phyloP scores from a whole-genome alignment of 2,113 vertebrate genomes.

The Calidris pugnax region DNA sequence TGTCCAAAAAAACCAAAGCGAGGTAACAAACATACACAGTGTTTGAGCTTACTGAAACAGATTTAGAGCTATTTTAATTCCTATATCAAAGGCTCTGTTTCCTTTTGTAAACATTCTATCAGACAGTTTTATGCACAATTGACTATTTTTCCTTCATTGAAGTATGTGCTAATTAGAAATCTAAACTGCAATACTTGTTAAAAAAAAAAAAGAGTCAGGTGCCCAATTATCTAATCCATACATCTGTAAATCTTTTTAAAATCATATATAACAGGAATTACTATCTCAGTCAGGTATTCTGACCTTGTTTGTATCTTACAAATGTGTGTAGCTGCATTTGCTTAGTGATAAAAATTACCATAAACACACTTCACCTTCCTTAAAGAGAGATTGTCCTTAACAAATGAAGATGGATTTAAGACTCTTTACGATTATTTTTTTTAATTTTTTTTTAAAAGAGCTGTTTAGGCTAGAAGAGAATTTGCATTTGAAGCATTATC shows the following conservation, averaged over 20 bases:
- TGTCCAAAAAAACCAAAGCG: not conserved
- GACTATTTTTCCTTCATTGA: constrained; percentile 6
- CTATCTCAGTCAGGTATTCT: not conserved
- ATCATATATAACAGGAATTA: not conserved
- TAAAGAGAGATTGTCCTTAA: not conserved
- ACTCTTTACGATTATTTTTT: not conserved
- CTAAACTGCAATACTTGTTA: not conserved
- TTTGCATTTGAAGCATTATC: not conserved
- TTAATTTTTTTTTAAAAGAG: no score
- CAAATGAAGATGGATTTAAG: not conserved
- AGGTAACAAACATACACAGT: not conserved
- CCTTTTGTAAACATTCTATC: constrained; percentile 5
- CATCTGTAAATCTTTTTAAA: not conserved
- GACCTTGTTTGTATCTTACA: not conserved
- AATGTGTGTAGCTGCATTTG: not conserved
- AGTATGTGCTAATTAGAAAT: constrained; percentile 54
- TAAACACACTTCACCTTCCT: not conserved
- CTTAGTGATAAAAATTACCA: not conserved
- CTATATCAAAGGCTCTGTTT: not conserved
- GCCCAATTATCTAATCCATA: constrained; percentile 39
- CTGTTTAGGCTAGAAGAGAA: not conserved
- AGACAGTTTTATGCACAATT: not conserved
- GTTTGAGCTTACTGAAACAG: not conserved
- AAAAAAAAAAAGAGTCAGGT: not conserved
- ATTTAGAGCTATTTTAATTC: constrained; percentile 9